These are phyloP conservation scores for Aleiodes alternator DNA, from an alignment of 2,888 invertebrate species.

Conservation along the genomic window DNA sequence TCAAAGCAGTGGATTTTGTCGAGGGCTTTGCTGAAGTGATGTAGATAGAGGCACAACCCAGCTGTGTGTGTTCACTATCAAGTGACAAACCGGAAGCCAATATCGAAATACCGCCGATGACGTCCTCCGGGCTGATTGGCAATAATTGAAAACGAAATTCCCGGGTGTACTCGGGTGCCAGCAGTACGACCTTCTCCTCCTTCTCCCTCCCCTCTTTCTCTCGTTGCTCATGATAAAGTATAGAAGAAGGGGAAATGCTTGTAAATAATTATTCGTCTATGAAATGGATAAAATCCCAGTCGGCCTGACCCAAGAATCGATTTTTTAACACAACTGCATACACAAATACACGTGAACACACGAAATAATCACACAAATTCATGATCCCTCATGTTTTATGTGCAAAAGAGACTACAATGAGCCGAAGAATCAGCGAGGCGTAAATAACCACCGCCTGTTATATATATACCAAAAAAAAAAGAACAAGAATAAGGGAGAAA, in stretches of 20 bases:
- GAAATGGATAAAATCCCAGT: slow-evolving; percentile 44
- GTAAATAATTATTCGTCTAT: slow-evolving; percentile 52
- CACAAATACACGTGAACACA: not conserved
- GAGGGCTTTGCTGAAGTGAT: slow-evolving; percentile 19
- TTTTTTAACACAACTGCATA: not conserved
- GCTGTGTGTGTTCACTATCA: not conserved
- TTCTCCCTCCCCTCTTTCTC: not conserved
- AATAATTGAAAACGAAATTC: slow-evolving; percentile 50
- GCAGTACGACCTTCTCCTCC: not conserved
- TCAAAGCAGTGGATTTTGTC: slow-evolving; percentile 9
- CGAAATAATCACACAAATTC: slow-evolving; percentile 12
- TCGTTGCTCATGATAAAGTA: not conserved
- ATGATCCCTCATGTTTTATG: not conserved
- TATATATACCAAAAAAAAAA: not conserved
- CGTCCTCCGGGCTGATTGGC: slow-evolving; percentile 48
- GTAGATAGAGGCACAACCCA: not conserved
- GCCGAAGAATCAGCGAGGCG: not conserved
- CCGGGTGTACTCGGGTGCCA: slow-evolving; percentile 35
- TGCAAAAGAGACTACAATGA: not conserved
- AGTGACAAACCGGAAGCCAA: slow-evolving; percentile 54
- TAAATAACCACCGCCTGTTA: not conserved
- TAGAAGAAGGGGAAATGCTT: slow-evolving; percentile 23
- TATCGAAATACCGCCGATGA: slow-evolving; percentile 53
- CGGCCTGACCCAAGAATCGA: slow-evolving; percentile 37
- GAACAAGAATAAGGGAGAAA: not conserved